Percentiles rank a stretch among this genome's conserved stretches.
Conservation (phyloP, 2,888 invertebrate species). For the Tinea pellionella region DNA sequence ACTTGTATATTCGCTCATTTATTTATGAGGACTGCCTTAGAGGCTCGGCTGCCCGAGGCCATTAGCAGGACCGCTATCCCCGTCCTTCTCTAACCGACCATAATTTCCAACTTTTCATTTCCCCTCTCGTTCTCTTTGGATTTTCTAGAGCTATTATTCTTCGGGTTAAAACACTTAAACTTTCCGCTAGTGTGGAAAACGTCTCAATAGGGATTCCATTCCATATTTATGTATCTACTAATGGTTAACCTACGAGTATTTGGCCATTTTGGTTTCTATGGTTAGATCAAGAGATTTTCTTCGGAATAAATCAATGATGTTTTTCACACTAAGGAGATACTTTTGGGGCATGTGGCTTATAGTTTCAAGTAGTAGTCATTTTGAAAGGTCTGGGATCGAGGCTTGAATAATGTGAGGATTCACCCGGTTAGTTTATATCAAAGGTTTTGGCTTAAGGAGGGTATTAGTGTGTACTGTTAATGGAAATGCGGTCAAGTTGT, state of each 20-base stretch:
- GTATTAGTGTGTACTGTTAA: background rate
- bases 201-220: constrained; percentile 20
- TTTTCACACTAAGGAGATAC: background rate
- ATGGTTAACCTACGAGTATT: constrained; percentile 8
- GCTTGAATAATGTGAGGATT: background rate
- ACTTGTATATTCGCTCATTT: constrained; percentile 42
- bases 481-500: background rate
- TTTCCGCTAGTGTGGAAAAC: constrained; percentile 29
- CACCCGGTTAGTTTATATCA: background rate
- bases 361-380: background rate
- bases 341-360: background rate
- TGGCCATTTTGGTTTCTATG: background rate
- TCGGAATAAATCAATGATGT: constrained; percentile 2
- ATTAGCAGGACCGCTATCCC: constrained; percentile 45
- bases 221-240: constrained; percentile 14
- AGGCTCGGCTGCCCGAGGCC: constrained; percentile 39
- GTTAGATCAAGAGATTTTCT: constrained; percentile 5
- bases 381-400: background rate
- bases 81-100: constrained; percentile 24
- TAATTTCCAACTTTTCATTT: constrained; percentile 5
- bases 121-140: constrained; percentile 32
- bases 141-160: constrained; percentile 35
- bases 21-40: constrained; percentile 48
- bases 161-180: constrained; percentile 41
- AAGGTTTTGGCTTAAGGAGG: background rate